Conservation (phyloP, 53 echinoderm and acorn worm species). For the Apostichopus leukothele region DNA sequence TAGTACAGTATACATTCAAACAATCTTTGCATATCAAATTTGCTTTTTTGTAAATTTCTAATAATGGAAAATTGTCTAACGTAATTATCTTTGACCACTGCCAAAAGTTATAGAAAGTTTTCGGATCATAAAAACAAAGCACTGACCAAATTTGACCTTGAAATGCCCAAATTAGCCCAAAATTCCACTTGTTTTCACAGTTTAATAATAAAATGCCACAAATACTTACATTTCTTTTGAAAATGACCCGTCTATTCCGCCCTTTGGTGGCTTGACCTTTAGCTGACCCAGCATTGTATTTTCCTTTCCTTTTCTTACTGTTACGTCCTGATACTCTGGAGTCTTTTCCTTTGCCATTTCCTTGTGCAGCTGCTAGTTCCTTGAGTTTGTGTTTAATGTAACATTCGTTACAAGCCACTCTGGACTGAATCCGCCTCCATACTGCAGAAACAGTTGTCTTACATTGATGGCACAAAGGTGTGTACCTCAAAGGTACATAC, state of each 20-base stretch:
- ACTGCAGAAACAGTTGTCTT: constrained; percentile 79
- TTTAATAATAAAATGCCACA: too few species aligned
- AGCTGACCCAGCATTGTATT: constrained; percentile 67
- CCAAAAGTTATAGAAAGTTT: too few species aligned
- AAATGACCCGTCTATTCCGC: constrained; percentile 83
- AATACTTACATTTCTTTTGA: constrained; percentile 82
- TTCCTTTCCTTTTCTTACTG: constrained; percentile 73
- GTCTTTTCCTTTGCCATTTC: constrained; percentile 56
- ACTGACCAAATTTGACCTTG: too few species aligned
- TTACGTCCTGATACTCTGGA: constrained; percentile 67
- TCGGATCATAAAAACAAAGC: too few species aligned
- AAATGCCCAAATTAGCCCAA: too few species aligned
- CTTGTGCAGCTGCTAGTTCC: constrained; percentile 58
- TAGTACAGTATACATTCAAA: too few species aligned
- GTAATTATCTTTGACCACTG: too few species aligned
- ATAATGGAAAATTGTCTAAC: too few species aligned
- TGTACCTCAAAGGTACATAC: constrained; percentile 67
- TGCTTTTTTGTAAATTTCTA: too few species aligned
- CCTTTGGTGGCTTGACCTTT: constrained; percentile 94
- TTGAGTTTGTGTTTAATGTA: constrained; percentile 53
- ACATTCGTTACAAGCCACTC: constrained; percentile 71
- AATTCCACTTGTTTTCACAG: too few species aligned
- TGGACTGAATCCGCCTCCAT: constrained; percentile 74
- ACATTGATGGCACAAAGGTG: constrained; percentile 76
- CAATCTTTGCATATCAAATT: too few species aligned